phyloP scores from a whole-genome alignment of 2,797 vertebrate species.

The Malurus leucopterus region DNA sequence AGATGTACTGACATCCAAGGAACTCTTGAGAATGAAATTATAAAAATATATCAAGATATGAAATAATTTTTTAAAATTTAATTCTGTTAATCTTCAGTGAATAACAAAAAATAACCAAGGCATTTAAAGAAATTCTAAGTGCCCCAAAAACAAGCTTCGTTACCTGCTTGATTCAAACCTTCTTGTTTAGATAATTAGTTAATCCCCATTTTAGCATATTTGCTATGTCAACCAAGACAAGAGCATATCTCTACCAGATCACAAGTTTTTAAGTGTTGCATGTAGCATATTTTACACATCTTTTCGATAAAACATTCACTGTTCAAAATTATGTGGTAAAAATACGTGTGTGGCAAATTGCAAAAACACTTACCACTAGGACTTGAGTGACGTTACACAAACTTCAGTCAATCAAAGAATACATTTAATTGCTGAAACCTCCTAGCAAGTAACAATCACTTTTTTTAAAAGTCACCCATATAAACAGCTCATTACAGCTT shows the following conservation, averaged over 20 bases:
- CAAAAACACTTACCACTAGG: not conserved
- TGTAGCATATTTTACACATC: not conserved
- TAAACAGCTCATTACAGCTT: not conserved
- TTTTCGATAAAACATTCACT: not conserved
- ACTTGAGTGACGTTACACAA: not conserved
- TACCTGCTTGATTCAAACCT: not conserved
- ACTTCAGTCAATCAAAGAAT: not conserved
- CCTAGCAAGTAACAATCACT: not conserved
- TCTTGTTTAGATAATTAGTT: not conserved
- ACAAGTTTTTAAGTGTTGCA: not conserved
- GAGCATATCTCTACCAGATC: not conserved
- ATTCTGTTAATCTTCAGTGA: not conserved
- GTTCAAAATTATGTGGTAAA: not conserved
- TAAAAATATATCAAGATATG: not conserved
- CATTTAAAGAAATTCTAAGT: not conserved
- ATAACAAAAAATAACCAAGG: not conserved
- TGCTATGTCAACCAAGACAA: not conserved
- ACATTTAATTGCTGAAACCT: not conserved
- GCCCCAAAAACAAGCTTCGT: not conserved
- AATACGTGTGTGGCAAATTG: not conserved
- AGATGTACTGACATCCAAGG: constrained; percentile 73
- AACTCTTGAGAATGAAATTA: constrained; percentile 67
- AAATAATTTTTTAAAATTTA: not conserved
- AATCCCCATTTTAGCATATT: not conserved
- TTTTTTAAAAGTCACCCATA: not conserved